These are phyloP conservation scores for Oncorhynchus clarkii DNA, from an alignment of 2,113 vertebrate species.

Conservation along the genomic window DNA sequence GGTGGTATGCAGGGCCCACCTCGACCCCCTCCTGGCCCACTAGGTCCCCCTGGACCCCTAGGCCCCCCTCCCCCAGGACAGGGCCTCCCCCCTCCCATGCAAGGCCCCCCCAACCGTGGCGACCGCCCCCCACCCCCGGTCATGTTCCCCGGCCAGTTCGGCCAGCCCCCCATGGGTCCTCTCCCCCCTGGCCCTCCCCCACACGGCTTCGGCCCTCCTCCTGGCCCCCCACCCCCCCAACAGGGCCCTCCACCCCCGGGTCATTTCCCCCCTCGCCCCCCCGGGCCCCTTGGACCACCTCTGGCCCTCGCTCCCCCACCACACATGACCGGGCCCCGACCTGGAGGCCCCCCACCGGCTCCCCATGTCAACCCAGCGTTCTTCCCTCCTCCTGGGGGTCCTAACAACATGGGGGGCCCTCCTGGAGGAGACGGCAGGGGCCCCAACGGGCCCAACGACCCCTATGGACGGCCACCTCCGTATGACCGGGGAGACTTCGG, in stretches of 20 bases:
- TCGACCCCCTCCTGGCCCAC: constrained; percentile 91
- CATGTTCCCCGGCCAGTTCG: constrained; percentile 96
- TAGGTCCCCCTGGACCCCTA: constrained; percentile 90
- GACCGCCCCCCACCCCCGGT: constrained; percentile 96
- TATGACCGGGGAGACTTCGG: constrained; percentile 97
- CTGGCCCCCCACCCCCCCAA: constrained; percentile 91
- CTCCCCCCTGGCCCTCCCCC: constrained; percentile 95
- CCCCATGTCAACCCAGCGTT: constrained; percentile 98
- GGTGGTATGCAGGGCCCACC: constrained; percentile 91
- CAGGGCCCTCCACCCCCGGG: constrained; percentile 94
- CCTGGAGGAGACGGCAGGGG: constrained; percentile 69
- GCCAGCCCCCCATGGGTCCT: constrained; percentile 91
- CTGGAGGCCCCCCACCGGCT: constrained; percentile 94
- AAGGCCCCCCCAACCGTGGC: constrained; percentile 92
- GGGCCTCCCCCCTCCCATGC: constrained; percentile 88
- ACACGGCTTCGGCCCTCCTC: constrained; percentile 93
- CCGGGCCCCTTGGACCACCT: constrained; percentile 91
- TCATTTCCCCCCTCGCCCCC: constrained; percentile 91
- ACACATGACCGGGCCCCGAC: constrained; percentile 93
- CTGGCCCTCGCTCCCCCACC: constrained; percentile 94
- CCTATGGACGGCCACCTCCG: constrained; percentile 91
- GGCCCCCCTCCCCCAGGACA: constrained; percentile 95
- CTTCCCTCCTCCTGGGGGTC: constrained; percentile 91
- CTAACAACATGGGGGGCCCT: constrained; percentile 77
- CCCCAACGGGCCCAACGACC: constrained; percentile 89